Evolutionary conservation across 2,113 vertebrate genomes (phyloP).

Genomic region (Camelus dromedarius): DNA sequence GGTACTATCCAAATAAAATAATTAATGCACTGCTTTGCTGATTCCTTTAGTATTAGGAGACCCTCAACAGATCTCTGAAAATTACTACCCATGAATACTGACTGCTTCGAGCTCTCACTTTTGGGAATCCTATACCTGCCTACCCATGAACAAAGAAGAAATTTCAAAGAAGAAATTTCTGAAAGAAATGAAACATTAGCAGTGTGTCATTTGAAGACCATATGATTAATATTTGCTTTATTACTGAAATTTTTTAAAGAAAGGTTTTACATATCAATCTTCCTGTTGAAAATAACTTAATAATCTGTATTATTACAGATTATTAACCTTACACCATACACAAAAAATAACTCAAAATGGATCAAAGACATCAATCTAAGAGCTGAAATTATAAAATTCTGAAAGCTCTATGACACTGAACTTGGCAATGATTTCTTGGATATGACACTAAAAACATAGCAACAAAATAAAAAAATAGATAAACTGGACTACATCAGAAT

Average conservation of each 20-base stretch:
- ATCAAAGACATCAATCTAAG: background rate
- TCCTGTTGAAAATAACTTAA: background rate
- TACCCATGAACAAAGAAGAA: background rate
- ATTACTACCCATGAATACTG: background rate
- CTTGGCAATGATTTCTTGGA: background rate
- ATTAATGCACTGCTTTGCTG: background rate
- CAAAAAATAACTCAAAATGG: background rate
- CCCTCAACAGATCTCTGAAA: background rate
- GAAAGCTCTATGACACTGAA: background rate
- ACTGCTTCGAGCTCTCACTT: background rate
- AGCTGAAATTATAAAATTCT: background rate
- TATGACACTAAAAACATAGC: background rate
- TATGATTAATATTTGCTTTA: background rate
- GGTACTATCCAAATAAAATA: background rate
- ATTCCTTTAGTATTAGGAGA: background rate
- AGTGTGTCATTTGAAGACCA: background rate
- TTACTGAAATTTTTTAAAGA: background rate
- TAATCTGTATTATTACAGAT: background rate
- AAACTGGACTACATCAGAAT: background rate
- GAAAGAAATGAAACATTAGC: background rate
- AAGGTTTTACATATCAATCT: background rate
- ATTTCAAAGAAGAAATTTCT: background rate
- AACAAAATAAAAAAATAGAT: background rate
- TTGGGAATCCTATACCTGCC: background rate
- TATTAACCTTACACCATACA: background rate